Evolutionary conservation across 2,113 vertebrate species (phyloP), one percentile per base, ranked within the genome.

Genomic region (Rhegmatorhina hoffmannsi): DNA sequence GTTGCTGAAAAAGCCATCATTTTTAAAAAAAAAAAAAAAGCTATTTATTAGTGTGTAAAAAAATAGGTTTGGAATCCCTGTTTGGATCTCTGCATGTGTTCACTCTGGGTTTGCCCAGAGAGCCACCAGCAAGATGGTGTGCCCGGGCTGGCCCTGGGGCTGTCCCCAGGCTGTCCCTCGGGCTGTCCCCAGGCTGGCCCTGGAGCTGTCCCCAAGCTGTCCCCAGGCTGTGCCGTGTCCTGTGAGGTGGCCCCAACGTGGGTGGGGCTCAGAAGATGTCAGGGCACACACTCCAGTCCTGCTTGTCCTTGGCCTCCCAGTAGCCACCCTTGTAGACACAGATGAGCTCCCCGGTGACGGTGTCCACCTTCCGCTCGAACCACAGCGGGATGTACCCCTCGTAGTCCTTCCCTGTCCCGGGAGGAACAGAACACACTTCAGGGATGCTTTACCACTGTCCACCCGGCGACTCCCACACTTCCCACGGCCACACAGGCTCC

Each of bases 251-350:
- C 46, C 56, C 89, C 4, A 8, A 4, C 2, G 2, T 13, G 0
- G 44, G 59, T 34, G 25, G 53, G 11, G 79, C 96, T 99, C 98
- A 99, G 98, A 99, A 99, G 98, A 99, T 99, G 96, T 98, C 96
- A 5, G 99, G 98, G 96, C 99, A 99, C 86, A 90, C 69, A 29
- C 95, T 98, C 99, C 99, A 99, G 98, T 99, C 98, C 95, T 99
- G 98, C 84, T 84, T 98, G 46, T 99, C 99, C 97, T 99, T 99
- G 76, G 98, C 93, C 96, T 99, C 99, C 99, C 99, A 99, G 98
- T 99, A 99, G 80, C 99, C 99, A 1, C 99, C 99, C 95, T 98
- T 99, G 96, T 99, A 99, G 85, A 99, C 92, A 43, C 98, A 99
- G 96, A 97, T 98, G 11, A 97, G 98, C 97, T 99, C 99, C 84